Evolutionary conservation across 2,888 invertebrate species (phyloP), one percentile per base, ranked within the genome.

Genomic region (Chrysolina haemoptera): DNA sequence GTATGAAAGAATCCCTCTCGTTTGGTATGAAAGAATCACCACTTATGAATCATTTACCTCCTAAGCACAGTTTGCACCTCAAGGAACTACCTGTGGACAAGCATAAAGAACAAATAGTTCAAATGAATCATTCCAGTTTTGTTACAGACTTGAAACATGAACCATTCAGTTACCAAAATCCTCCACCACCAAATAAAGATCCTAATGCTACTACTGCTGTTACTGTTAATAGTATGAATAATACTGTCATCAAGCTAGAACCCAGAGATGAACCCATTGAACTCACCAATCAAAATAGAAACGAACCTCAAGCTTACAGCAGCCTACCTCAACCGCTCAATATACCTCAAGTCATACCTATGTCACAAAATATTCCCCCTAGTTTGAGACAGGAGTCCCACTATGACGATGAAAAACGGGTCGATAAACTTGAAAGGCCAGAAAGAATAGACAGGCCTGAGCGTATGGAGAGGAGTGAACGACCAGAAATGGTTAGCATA

Each of bases 201-300:
- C 76, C 81, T 2, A 76, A 72, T 62, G 75, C 76, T 14, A 77
- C 78, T 12, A 78, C 78, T 5, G 78, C 79, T 12, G 79, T 77
- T 14, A 79, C 77, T 5, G 78, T 78, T 27, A 76, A 77, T 66
- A 78, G 77, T 35, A 68, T 77, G 8, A 79, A 78, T 43, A 75
- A 75, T 55, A 76, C 80, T 22, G 80, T 86, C 2, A 87, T 88
- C 41, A 88, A 88, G 80, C 71, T 88, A 48, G 88, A 88, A 76
- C 88, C 88, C 0, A 80, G 87, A 4, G 88, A 88, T 64, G 88
- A 88, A 78, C 88, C 88, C 0, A 88, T 88, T 73, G 88, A 88
- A 78, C 78, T 88, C 22, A 88, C 88, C 6, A 87, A 80, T 79
- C 83, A 84, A 53, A 79, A 75, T 63, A 73, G 85, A 53, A 79